phyloP scores from a whole-genome alignment of 2,888 invertebrate species.

The Lamproptera curius region DNA sequence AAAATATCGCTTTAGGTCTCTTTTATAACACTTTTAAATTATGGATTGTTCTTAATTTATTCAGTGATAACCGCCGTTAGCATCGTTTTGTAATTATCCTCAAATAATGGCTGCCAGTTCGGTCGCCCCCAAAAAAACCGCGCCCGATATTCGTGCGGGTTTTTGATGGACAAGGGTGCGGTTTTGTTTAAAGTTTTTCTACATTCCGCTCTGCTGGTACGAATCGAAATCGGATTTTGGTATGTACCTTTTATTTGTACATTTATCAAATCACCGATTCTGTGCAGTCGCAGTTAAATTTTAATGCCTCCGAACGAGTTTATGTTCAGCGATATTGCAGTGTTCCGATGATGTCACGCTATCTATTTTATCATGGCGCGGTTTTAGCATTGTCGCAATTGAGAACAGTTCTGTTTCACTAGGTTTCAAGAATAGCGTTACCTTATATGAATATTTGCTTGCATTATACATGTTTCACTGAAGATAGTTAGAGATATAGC shows the following conservation, averaged over 20 bases:
- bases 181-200: slow-evolving; percentile 15
- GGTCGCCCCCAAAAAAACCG: slow-evolving; percentile 13
- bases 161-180: slow-evolving; percentile 19
- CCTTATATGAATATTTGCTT: neutral
- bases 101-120: too few species aligned
- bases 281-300: slow-evolving; percentile 1
- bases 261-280: slow-evolving; percentile 9
- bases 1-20: too few species aligned
- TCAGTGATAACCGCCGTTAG: too few species aligned
- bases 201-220: slow-evolving; percentile 11
- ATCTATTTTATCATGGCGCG: neutral
- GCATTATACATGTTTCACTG: neutral
- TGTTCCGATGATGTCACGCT: neutral
- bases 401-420: neutral
- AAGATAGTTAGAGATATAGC: neutral
- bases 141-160: slow-evolving; percentile 12
- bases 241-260: neutral
- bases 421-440: neutral
- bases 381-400: neutral
- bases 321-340: neutral
- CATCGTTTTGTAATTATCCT: too few species aligned
- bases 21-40: too few species aligned
- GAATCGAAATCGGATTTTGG: slow-evolving; percentile 15
- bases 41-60: too few species aligned
- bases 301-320: neutral